Evolutionary conservation across 1,140 invertebrate genomes (phyloP).

Genomic region (Aporrectodea caliginosa): DNA sequence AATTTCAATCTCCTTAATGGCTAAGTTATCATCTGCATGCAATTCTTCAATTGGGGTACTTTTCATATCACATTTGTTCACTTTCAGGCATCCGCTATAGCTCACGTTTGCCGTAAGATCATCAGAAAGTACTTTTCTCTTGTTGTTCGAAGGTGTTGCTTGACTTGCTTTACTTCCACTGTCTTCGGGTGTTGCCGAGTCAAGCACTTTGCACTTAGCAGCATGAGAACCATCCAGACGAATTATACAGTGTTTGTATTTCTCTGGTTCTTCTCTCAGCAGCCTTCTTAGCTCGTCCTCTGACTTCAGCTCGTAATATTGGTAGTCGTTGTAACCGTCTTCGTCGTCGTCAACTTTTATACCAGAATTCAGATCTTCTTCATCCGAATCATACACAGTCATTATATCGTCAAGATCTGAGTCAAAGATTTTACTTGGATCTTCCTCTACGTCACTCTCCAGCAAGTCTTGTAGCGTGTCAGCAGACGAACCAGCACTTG

Average conservation of each 20-base stretch:
- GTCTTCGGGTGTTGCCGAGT: not conserved
- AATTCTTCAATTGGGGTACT: no score
- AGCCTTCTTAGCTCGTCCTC: not conserved
- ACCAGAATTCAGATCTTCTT: not conserved
- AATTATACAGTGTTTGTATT: conserved; percentile 5
- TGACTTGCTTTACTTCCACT: conserved; percentile 7
- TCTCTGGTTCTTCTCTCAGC: not conserved
- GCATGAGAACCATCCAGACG: conserved; percentile 4
- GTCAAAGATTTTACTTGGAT: not conserved
- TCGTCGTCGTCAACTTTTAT: conserved; percentile 9
- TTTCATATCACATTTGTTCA: no score
- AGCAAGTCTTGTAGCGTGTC: not conserved
- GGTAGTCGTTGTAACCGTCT: not conserved
- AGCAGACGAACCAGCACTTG: not conserved
- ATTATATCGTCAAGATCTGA: not conserved
- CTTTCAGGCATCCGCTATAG: no score
- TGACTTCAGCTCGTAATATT: conserved; percentile 11
- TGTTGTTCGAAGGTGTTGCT: not conserved
- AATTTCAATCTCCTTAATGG: no score
- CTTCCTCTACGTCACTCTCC: not conserved
- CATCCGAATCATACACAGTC: not conserved
- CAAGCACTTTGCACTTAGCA: conserved; percentile 11
- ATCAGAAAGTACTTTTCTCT: conserved; percentile 10
- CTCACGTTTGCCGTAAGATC: no score
- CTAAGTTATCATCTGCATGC: no score